Evolutionary conservation across 1,140 invertebrate species (phyloP).

Genomic region (Zophobas morio): DNA sequence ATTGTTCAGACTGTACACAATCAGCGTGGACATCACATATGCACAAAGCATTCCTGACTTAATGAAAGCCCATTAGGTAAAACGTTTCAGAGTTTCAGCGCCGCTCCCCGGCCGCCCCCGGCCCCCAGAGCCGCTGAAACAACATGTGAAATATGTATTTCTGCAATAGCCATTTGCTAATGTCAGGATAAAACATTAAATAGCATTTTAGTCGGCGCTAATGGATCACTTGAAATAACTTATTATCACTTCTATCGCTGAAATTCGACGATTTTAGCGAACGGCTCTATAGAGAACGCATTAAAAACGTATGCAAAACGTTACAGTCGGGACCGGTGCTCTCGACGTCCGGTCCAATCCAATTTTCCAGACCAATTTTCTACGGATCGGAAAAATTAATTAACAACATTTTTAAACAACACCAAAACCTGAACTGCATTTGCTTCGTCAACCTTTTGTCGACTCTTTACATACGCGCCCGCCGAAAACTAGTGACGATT

Average conservation of each 20-base stretch:
- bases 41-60: constrained; percentile 66
- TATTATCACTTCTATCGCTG: constrained; percentile 55
- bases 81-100: constrained; percentile 61
- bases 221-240: constrained; percentile 57
- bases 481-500: constrained; percentile 8
- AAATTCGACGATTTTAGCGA: constrained; percentile 49
- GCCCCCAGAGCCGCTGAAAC: constrained; percentile 29
- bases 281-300: constrained; percentile 41
- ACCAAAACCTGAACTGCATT: not conserved
- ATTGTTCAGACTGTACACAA: constrained; percentile 66
- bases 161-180: constrained; percentile 54
- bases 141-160: constrained; percentile 55
- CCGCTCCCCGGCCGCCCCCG: constrained; percentile 33
- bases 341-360: constrained; percentile 21
- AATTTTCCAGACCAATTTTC: constrained; percentile 8
- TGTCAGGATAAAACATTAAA: constrained; percentile 55
- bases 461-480: not conserved
- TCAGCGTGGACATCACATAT: constrained; percentile 66
- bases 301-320: constrained; percentile 48
- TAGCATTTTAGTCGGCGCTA: constrained; percentile 52
- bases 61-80: constrained; percentile 67
- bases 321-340: not conserved
- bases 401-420: constrained; percentile 28
- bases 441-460: not conserved
- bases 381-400: constrained; percentile 7